Percentiles rank a stretch among this genome's conserved stretches.
Evolutionary conservation across 2,113 vertebrate genomes (phyloP).

Genomic region (Phrynosoma blainvillii): DNA sequence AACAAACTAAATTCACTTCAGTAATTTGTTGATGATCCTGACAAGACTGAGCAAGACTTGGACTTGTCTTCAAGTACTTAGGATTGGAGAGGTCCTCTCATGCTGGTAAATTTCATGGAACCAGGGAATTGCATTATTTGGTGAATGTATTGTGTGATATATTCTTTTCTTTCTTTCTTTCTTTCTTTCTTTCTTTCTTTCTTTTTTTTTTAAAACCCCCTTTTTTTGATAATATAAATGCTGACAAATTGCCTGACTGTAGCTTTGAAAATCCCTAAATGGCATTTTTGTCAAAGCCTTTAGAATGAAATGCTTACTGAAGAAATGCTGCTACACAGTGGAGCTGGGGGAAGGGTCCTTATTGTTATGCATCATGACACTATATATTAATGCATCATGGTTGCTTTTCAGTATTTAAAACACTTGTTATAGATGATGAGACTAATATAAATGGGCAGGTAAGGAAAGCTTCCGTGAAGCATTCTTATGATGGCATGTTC

Average conservation of each 20-base stretch:
- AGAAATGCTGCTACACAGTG: slow-evolving; percentile 70
- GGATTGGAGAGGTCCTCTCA: no score
- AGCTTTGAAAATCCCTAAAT: slow-evolving; percentile 74
- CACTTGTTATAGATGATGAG: slow-evolving; percentile 69
- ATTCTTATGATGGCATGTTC: slow-evolving; percentile 68
- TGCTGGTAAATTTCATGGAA: no score
- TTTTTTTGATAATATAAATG: slow-evolving; percentile 57
- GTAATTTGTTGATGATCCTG: no score
- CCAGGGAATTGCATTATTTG: no score
- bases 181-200: neutral
- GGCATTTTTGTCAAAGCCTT: slow-evolving; percentile 77
- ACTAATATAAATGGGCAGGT: slow-evolving; percentile 67
- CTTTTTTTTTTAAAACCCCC: neutral
- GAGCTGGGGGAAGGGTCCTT: slow-evolving; percentile 67
- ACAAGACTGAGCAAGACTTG: no score
- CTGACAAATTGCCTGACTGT: slow-evolving; percentile 75
- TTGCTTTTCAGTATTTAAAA: slow-evolving; percentile 75
- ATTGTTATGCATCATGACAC: slow-evolving; percentile 74
- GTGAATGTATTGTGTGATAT: slow-evolving; percentile 11
- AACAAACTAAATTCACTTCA: no score
- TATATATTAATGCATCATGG: slow-evolving; percentile 71
- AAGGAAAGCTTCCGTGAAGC: slow-evolving; percentile 43
- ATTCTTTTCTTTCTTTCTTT: neutral
- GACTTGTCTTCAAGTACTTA: no score
- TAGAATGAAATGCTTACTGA: slow-evolving; percentile 74